phyloP scores from a whole-genome alignment of 2,113 vertebrate genomes.

The Jacana jacana region DNA sequence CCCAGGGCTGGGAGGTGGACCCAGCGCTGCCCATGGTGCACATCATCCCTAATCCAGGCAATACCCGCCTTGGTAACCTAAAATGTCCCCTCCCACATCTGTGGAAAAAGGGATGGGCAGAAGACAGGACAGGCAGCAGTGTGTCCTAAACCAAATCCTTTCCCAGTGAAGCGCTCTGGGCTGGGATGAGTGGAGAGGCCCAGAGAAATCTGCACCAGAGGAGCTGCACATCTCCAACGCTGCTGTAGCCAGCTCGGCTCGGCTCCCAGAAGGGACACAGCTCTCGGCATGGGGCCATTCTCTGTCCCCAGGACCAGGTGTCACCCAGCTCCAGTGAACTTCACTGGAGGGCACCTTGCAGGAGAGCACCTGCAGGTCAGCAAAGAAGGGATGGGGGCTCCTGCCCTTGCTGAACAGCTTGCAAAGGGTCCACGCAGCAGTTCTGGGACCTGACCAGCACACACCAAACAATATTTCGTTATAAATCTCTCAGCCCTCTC shows the following conservation, averaged over 20 bases:
- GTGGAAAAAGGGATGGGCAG: not conserved
- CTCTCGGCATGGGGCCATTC: fast-evolving
- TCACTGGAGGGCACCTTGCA: not conserved
- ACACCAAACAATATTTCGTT: fast-evolving
- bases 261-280: not conserved
- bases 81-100: not conserved
- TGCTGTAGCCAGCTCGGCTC: fast-evolving
- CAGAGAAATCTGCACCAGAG: not conserved
- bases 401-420: not conserved
- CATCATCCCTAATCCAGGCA: not conserved
- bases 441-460: not conserved
- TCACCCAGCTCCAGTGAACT: not conserved
- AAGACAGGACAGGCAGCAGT: not conserved
- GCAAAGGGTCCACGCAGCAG: not conserved
- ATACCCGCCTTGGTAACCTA: not conserved
- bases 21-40: fast-evolving
- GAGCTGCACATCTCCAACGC: fast-evolving
- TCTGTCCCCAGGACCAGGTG: not conserved
- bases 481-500: not conserved
- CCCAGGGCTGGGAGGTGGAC: not conserved
- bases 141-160: not conserved
- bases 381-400: not conserved
- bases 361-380: not conserved
- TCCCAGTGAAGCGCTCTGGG: fast-evolving
- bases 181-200: not conserved